These are phyloP conservation scores for Protomyctophum bolini DNA, from an alignment of 2,113 vertebrate genomes.

Conservation along the genomic window DNA sequence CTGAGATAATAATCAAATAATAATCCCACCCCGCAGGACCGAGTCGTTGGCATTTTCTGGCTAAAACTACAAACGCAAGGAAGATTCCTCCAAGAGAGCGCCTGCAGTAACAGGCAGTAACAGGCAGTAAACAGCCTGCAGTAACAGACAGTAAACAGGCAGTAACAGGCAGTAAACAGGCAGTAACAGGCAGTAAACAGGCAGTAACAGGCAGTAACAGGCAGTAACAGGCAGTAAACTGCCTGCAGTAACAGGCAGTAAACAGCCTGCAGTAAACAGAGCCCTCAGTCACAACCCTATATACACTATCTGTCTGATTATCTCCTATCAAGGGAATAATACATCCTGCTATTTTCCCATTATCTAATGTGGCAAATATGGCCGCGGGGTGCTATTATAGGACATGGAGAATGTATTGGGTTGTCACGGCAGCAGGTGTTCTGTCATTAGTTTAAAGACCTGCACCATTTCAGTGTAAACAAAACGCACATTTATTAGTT, in stretches of 20 bases:
- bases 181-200: no score
- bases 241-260: no score
- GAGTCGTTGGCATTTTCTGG: slow-evolving; percentile 27
- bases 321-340: slow-evolving; percentile 12
- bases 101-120: no score
- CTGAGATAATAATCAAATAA: slow-evolving; percentile 20
- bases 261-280: no score
- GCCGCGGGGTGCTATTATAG: background rate
- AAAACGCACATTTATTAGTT: slow-evolving; percentile 34
- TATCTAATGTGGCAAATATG: slow-evolving; percentile 3
- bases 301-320: slow-evolving; percentile 15
- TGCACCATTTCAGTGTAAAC: slow-evolving; percentile 1
- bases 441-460: slow-evolving; percentile 9
- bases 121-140: no score
- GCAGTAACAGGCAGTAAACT: no score
- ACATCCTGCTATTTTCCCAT: slow-evolving; percentile 13
- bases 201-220: no score
- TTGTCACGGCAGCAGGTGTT: slow-evolving; percentile 12
- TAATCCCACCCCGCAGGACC: slow-evolving; percentile 13
- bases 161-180: no score
- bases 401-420: background rate
- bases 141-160: no score
- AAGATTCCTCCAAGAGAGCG: no score
- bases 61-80: background rate
- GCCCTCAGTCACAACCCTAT: background rate